Evolutionary conservation across 2,888 invertebrate species (phyloP).

Genomic region (Heliconius cydno): DNA sequence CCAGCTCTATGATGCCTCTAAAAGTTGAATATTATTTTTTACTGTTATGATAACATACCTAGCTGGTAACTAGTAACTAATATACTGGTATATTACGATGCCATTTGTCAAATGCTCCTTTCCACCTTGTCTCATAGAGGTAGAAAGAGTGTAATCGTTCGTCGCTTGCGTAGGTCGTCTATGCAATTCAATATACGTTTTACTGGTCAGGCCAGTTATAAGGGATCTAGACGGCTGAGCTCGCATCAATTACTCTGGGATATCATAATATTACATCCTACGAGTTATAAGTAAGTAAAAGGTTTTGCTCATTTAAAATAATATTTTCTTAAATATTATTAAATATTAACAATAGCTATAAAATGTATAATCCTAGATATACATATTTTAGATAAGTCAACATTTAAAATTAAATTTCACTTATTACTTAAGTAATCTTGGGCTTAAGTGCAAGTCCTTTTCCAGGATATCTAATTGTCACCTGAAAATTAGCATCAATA

Average conservation of each 20-base stretch:
- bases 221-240: slow-evolving; percentile 45
- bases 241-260: slow-evolving; percentile 48
- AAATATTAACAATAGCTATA: background rate
- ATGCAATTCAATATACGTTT: slow-evolving; percentile 49
- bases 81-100: slow-evolving; percentile 6
- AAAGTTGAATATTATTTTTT: slow-evolving; percentile 35
- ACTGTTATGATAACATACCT: slow-evolving; percentile 35
- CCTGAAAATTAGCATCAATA: background rate
- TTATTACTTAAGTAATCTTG: background rate
- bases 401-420: no score
- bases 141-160: slow-evolving; percentile 46
- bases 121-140: slow-evolving; percentile 39
- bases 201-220: slow-evolving; percentile 51
- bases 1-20: slow-evolving; percentile 2
- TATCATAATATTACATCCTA: slow-evolving; percentile 41
- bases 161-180: slow-evolving; percentile 51
- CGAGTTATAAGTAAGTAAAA: slow-evolving; percentile 33
- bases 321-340: background rate
- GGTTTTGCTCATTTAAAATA: background rate
- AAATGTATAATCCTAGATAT: background rate
- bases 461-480: background rate
- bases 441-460: background rate
- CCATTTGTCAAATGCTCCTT: slow-evolving; percentile 40
- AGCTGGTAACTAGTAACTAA: slow-evolving; percentile 17
- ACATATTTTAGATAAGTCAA: background rate